Conservation (phyloP, 2,888 invertebrate genomes). For the Vanessa cardui region DNA sequence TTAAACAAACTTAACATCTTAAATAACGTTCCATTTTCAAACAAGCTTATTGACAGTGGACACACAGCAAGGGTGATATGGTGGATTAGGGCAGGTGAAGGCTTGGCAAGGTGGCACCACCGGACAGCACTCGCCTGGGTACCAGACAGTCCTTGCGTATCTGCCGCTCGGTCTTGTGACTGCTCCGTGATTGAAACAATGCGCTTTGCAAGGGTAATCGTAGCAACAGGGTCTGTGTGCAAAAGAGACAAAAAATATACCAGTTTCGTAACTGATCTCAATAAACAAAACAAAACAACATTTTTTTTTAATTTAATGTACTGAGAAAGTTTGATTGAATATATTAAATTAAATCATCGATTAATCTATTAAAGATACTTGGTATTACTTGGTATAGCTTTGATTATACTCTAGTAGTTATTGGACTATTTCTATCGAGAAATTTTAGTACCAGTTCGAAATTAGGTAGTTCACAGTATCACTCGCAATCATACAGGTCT, state of each 20-base stretch:
- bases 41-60: conserved; percentile 72
- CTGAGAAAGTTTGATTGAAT: too few relatives aligned
- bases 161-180: conserved; percentile 72
- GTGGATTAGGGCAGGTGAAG: conserved; percentile 75
- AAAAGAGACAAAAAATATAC: conserved; percentile 19
- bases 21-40: conserved; percentile 36
- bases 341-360: too few relatives aligned
- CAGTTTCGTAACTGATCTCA: too few relatives aligned
- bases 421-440: too few relatives aligned
- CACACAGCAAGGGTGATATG: conserved; percentile 73
- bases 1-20: background rate
- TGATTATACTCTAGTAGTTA: too few relatives aligned
- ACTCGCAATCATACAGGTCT: too few relatives aligned
- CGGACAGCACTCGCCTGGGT: conserved; percentile 72
- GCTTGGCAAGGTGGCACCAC: conserved; percentile 70
- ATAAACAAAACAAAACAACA: too few relatives aligned
- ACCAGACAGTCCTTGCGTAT: conserved; percentile 73
- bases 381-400: too few relatives aligned
- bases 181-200: conserved; percentile 76
- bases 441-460: too few relatives aligned
- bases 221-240: conserved; percentile 70
- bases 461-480: too few relatives aligned
- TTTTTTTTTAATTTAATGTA: too few relatives aligned
- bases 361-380: too few relatives aligned
- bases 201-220: conserved; percentile 75